Evolutionary conservation across 2,888 invertebrate species (phyloP).

Genomic region (Eudiplozoon nipponicum): DNA sequence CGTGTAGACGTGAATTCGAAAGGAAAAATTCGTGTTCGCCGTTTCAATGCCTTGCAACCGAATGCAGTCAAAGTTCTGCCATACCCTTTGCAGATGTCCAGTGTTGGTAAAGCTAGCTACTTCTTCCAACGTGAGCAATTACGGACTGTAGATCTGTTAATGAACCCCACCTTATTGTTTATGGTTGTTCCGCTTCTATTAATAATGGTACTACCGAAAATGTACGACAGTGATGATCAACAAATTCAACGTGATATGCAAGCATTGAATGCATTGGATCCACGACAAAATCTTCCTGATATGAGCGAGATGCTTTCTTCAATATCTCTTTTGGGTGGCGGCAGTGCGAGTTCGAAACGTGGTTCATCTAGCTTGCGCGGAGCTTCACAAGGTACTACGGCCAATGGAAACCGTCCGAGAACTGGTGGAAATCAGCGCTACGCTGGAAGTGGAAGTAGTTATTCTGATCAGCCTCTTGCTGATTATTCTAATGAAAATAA

Average conservation of each 20-base stretch:
- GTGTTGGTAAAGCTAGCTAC: slow-evolving; percentile 36
- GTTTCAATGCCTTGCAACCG: slow-evolving; percentile 66
- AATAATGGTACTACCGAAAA: neutral
- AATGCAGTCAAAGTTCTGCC: slow-evolving; percentile 44
- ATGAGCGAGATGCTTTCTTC: neutral
- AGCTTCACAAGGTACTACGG: too few relatives aligned
- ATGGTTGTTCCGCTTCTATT: neutral
- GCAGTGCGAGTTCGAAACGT: too few relatives aligned
- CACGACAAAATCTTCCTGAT: neutral
- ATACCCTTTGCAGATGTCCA: slow-evolving; percentile 61
- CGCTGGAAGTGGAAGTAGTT: too few relatives aligned
- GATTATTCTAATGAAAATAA: too few relatives aligned
- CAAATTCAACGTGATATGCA: neutral
- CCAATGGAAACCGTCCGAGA: too few relatives aligned
- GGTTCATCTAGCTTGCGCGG: too few relatives aligned
- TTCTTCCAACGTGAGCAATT: slow-evolving; percentile 32
- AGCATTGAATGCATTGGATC: too few relatives aligned
- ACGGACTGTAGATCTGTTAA: neutral
- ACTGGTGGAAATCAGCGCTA: too few relatives aligned
- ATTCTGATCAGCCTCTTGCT: too few relatives aligned
- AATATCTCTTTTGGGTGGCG: too few relatives aligned
- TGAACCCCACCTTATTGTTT: neutral
- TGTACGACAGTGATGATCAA: slow-evolving; percentile 1
- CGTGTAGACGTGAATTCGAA: slow-evolving; percentile 75
- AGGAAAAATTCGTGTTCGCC: slow-evolving; percentile 70